Percentiles rank a stretch among this genome's conserved stretches.
Conservation (phyloP, 1,140 invertebrate species). For the Halesus radiatus region DNA sequence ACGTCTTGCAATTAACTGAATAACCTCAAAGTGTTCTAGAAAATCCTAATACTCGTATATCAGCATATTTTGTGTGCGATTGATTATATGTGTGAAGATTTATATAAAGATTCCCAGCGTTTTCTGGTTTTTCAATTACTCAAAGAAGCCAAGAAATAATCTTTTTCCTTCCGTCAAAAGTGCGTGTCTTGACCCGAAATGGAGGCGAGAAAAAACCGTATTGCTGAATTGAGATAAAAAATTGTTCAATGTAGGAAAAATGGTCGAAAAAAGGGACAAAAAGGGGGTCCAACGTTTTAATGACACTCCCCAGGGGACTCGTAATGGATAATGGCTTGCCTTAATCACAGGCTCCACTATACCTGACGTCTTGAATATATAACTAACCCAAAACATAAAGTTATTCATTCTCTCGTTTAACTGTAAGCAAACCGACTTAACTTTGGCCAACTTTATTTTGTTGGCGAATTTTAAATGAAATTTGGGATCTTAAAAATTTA, state of each 20-base stretch:
- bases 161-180: too few relatives aligned
- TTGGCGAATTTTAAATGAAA: not conserved
- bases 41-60: too few relatives aligned
- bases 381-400: conserved; percentile 4
- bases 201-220: too few relatives aligned
- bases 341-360: conserved; percentile 18
- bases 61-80: too few relatives aligned
- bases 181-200: too few relatives aligned
- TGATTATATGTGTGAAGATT: too few relatives aligned
- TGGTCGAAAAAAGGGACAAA: conserved; percentile 4
- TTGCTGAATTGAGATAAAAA: not conserved
- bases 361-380: conserved; percentile 32
- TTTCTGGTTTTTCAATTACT: too few relatives aligned
- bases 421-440: not conserved
- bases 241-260: conserved; percentile 12
- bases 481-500: too few relatives aligned
- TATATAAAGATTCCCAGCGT: too few relatives aligned
- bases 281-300: conserved; percentile 1
- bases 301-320: conserved; percentile 12
- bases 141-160: too few relatives aligned
- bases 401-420: conserved; percentile 8
- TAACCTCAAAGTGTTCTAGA: too few relatives aligned
- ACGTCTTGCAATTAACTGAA: too few relatives aligned
- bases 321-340: conserved; percentile 23
- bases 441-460: not conserved